A percentile compares a stretch with the other conserved stretches of the same genome.
phyloP scores from a whole-genome alignment of 2,888 invertebrate species.

The Tortrix viridana region DNA sequence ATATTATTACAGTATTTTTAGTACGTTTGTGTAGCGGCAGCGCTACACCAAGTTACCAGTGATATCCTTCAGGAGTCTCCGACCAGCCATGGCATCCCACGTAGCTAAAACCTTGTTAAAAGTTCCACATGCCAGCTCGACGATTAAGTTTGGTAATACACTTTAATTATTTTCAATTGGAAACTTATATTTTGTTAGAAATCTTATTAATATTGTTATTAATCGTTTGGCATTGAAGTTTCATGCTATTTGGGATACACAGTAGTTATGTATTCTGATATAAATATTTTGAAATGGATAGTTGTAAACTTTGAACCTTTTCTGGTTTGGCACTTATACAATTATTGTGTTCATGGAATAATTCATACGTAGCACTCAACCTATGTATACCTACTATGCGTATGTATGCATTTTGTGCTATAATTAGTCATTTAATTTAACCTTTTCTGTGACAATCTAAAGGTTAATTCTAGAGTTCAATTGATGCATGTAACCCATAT shows the following conservation, averaged over 20 bases:
- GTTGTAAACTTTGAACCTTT: slow-evolving; percentile 68
- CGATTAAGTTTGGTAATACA: slow-evolving; percentile 73
- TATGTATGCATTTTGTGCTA: background rate
- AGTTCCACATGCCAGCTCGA: slow-evolving; percentile 65
- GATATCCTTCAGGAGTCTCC: slow-evolving; percentile 44
- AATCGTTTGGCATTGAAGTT: background rate
- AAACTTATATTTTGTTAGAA: background rate
- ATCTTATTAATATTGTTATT: background rate
- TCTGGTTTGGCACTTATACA: slow-evolving; percentile 59
- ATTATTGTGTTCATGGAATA: slow-evolving; percentile 45
- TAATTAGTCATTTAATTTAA: slow-evolving; percentile 7
- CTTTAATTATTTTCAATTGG: slow-evolving; percentile 34
- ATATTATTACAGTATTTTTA: slow-evolving; percentile 47
- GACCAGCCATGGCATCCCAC: slow-evolving; percentile 72
- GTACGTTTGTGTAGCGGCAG: slow-evolving; percentile 50
- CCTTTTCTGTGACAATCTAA: background rate
- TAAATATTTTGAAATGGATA: slow-evolving; percentile 19
- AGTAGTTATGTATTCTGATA: slow-evolving; percentile 8
- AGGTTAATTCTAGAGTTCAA: no score
- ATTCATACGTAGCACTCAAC: slow-evolving; percentile 20
- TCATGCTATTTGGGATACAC: background rate
- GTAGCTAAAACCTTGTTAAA: slow-evolving; percentile 74
- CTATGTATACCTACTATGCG: background rate
- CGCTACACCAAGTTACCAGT: slow-evolving; percentile 46
- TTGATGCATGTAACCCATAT: no score